Base-by-base conservation (phyloP, 1,140 invertebrate genomes). In the Plectrocnemia conspersa region DNA sequence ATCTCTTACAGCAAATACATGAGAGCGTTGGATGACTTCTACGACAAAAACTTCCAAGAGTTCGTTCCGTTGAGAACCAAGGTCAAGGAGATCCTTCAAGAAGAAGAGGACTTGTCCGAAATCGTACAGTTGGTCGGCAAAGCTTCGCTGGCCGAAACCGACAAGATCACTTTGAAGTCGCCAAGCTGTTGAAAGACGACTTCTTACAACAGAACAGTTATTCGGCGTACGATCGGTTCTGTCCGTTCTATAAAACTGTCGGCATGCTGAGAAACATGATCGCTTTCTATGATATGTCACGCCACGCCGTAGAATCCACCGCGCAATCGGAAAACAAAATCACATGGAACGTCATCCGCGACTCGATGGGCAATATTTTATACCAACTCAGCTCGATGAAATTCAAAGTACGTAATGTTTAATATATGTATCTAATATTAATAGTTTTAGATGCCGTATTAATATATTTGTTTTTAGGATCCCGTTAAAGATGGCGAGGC, bases 141-240 rank as follows among this genome's bases (percentile, higher is more conserved):
- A 80, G 94, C 93, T 22, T 98, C 97, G 1, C 79, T 99, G 21
- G 97, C 97, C 6, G 97, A 99, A 79, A 89, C 91, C 16, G 97
- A 99, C 73, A 99, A 99, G 77, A 98, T 99, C 70, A 99, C 96
- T 0, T 79, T 99, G 97, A 99, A 79, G 93, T 99, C 35, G 96
- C 97, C 61, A 97, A 96, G 73, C 73, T 99, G 56, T 80, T 99
- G 45, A 99, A 99, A 73, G 97, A 99, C 70, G 97, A 99, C 80
- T 99, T 98, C 80, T 78, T 99, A 63, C 97, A 99, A 78, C 97
- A 99, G 75, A 96, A 95, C 80, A 90, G 83, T 71, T 98, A 98
- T 74, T 91, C 93, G 21, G 78, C 91, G 7, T 98, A 98, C 76
- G 95, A 98, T 79, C 82, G 96, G 59, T 98, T 95, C 79, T 99